Conservation (phyloP, 2,797 vertebrate species). For the Atherinosoma microstoma region DNA sequence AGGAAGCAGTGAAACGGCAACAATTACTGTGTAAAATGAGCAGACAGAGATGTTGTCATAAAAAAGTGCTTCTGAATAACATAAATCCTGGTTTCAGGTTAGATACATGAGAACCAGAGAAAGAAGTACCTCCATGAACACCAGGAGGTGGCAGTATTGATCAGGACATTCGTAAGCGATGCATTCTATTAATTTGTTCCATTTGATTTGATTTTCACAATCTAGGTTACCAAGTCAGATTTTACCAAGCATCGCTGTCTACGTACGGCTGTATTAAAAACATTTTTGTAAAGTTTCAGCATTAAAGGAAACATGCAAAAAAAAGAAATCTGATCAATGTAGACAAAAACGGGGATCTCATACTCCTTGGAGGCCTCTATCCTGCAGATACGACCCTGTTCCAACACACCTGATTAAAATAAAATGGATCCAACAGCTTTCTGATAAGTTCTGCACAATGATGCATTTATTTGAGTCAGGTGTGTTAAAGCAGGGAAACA, state of each 20-base stretch:
- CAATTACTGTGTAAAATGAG: not conserved
- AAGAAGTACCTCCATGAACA: not conserved
- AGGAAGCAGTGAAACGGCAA: too few species aligned
- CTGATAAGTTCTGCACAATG: too few species aligned
- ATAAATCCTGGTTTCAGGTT: not conserved
- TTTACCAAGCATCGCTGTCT: not conserved
- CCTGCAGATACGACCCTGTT: too few species aligned
- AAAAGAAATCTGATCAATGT: not conserved
- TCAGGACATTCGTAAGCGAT: not conserved
- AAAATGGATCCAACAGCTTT: too few species aligned
- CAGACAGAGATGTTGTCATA: not conserved
- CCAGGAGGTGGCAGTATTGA: slow-evolving; percentile 21
- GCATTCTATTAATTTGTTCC: not conserved
- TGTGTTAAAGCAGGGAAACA: too few species aligned
- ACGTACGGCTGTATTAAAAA: not conserved
- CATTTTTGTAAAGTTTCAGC: not conserved
- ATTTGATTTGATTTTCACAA: not conserved
- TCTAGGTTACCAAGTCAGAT: not conserved
- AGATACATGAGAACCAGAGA: not conserved
- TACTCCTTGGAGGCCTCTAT: too few species aligned
- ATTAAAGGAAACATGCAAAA: not conserved
- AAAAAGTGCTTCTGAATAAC: not conserved
- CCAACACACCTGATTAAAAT: too few species aligned
- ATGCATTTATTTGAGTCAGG: too few species aligned
- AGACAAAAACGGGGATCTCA: too few species aligned